Base-by-base conservation (phyloP, 1,140 invertebrate genomes). In the Plutomurus gul region DNA sequence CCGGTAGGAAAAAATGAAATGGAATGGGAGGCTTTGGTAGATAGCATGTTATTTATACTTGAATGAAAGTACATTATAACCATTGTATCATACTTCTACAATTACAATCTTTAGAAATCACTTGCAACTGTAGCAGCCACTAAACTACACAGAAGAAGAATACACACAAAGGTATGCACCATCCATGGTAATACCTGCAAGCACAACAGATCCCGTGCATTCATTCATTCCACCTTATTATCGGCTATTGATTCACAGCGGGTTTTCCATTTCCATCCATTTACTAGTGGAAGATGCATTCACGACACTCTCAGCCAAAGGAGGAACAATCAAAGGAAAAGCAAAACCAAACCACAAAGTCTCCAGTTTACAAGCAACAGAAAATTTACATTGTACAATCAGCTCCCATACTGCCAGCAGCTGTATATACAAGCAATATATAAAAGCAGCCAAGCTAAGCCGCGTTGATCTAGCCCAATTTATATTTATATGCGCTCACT, bases 1-100 rank as follows among this genome's bases (percentile, higher is more conserved):
- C 56, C 27, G 56, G 56, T 33, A 36, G 56, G 27, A 65, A 65
- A 65, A 65, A 65, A 65, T 36, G 56, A 65, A 65, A 65, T 65
- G 56, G 56, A 65, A 65, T 65, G 30, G 18, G 56, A 30, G 18
- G 56, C 56, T 65, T 33, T 16, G 36, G 30, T 33, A 4, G 18
- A 65, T n/a, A 18, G 11, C 25, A 56, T 65, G 22, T 65, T 16
- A 65, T 49, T 49, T n/a, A 18, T 43, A 43, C 39, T 43, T 43
- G 39, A 43, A 43, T n/a, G 39, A 43, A 43, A 43, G 39, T 43
- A 43, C 39, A 43, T 18, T 18, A 18, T 30, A 65, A n/a, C n/a
- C 25, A 33, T 33, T 30, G 25, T 10, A n/a, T 49, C 46, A 65
- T 65, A 51, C 25, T 51, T 51, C 13, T 51, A 16, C 16, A 47